Percentiles rank a stretch among this genome's conserved stretches.
Conservation (phyloP, 1,140 invertebrate genomes). For the Orussus abietinus region DNA sequence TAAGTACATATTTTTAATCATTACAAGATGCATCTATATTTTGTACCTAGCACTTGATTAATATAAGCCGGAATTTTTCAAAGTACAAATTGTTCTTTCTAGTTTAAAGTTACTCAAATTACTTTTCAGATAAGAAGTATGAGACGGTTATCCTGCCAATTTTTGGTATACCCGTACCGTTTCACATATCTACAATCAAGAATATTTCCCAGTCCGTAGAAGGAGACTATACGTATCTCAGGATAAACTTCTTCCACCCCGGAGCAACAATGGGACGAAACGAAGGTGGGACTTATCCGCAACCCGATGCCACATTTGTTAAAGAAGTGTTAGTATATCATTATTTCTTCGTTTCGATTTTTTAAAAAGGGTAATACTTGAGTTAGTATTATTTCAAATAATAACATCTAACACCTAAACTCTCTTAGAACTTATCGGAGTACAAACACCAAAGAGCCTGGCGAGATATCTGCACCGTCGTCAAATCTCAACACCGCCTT, state of each 20-base stretch:
- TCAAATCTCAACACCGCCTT: slow-evolving; percentile 96
- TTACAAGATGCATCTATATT: slow-evolving; percentile 7
- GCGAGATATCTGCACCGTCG: slow-evolving; percentile 91
- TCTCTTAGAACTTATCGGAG: slow-evolving; percentile 90
- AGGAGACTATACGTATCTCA: slow-evolving; percentile 97
- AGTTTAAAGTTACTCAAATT: too few relatives aligned
- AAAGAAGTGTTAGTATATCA: slow-evolving; percentile 87
- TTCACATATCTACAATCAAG: slow-evolving; percentile 98
- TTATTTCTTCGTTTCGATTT: slow-evolving; percentile 10
- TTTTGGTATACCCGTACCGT: slow-evolving; percentile 93
- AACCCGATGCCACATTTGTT: slow-evolving; percentile 93
- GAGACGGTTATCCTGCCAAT: slow-evolving; percentile 96
- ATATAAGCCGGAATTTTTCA: too few relatives aligned
- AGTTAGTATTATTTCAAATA: slow-evolving; percentile 13
- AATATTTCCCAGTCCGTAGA: slow-evolving; percentile 98
- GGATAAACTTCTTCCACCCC: slow-evolving; percentile 99
- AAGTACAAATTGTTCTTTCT: too few relatives aligned
- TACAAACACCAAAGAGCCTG: slow-evolving; percentile 96
- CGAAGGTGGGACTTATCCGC: slow-evolving; percentile 83
- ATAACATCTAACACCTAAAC: too few relatives aligned
- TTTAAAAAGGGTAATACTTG: slow-evolving; percentile 1
- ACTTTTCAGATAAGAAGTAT: slow-evolving; percentile 84
- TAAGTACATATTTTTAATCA: slow-evolving; percentile 46
- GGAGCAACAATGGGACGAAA: slow-evolving; percentile 92
- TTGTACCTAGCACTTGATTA: too few relatives aligned